Evolutionary conservation across 2,113 vertebrate genomes (phyloP).

Genomic region (Centropus bengalensis): DNA sequence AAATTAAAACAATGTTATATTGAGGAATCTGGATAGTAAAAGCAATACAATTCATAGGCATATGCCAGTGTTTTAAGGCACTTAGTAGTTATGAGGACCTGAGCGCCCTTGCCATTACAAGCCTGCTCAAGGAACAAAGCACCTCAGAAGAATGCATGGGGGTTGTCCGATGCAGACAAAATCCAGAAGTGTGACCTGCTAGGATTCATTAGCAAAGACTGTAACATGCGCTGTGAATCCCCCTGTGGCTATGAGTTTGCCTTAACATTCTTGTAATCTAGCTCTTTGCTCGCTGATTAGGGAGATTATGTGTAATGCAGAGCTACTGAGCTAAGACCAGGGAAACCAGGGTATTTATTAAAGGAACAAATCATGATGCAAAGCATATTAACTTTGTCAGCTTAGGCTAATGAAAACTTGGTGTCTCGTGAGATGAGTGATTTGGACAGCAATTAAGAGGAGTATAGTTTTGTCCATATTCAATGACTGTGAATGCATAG

Average conservation of each 20-base stretch:
- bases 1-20: neutral
- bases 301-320: neutral
- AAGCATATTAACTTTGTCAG: neutral
- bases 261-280: neutral
- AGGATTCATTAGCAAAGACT: neutral
- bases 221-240: neutral
- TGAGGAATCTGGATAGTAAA: neutral
- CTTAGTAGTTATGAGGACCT: neutral
- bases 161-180: neutral
- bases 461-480: neutral
- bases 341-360: neutral
- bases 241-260: neutral
- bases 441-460: neutral
- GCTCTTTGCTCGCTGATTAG: neutral
- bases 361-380: neutral
- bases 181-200: neutral
- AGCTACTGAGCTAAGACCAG: neutral
- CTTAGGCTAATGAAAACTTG: neutral
- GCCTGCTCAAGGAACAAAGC: neutral
- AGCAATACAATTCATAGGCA: neutral
- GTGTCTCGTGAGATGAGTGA: neutral
- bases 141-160: neutral
- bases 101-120: neutral
- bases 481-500: neutral
- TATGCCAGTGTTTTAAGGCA: neutral